phyloP scores from a whole-genome alignment of 2,113 vertebrate species.

The Vidua macroura region DNA sequence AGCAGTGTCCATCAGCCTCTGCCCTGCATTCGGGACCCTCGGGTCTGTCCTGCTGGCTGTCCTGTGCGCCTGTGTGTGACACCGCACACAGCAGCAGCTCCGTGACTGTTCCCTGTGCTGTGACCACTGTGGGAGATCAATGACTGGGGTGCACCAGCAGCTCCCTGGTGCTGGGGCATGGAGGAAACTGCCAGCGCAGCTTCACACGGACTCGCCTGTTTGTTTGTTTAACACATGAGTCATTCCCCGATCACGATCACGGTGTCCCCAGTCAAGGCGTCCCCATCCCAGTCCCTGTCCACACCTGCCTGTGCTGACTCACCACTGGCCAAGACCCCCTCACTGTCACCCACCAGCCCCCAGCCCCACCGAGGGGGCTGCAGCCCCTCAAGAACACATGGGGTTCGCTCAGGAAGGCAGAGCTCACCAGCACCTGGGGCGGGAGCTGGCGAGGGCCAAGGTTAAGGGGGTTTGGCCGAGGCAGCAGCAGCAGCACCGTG shows the following conservation, averaged over 20 bases:
- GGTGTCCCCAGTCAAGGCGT: not conserved
- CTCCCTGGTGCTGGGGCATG: not conserved
- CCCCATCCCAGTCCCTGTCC: not conserved
- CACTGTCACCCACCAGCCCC: not conserved
- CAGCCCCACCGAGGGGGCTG: accelerated
- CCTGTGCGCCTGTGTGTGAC: not conserved
- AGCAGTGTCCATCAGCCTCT: accelerated
- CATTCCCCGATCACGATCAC: not conserved
- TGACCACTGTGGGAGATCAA: accelerated
- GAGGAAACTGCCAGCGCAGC: not conserved
- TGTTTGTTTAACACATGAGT: constrained; percentile 31
- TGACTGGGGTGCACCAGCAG: not conserved
- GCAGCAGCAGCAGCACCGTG: not conserved
- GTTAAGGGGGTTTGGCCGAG: not conserved
- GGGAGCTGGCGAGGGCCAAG: accelerated
- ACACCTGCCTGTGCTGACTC: constrained; percentile 3
- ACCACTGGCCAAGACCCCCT: not conserved
- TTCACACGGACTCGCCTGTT: constrained; percentile 2
- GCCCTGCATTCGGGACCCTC: accelerated
- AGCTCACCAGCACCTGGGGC: accelerated
- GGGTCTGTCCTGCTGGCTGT: accelerated
- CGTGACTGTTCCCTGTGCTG: accelerated
- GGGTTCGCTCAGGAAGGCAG: accelerated
- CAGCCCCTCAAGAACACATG: accelerated
- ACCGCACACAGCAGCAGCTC: accelerated